Percentiles rank a stretch among this genome's conserved stretches.
These are phyloP conservation scores for Pachypanchax playfairii DNA, from an alignment of 2,113 vertebrate genomes.

Conservation along the genomic window DNA sequence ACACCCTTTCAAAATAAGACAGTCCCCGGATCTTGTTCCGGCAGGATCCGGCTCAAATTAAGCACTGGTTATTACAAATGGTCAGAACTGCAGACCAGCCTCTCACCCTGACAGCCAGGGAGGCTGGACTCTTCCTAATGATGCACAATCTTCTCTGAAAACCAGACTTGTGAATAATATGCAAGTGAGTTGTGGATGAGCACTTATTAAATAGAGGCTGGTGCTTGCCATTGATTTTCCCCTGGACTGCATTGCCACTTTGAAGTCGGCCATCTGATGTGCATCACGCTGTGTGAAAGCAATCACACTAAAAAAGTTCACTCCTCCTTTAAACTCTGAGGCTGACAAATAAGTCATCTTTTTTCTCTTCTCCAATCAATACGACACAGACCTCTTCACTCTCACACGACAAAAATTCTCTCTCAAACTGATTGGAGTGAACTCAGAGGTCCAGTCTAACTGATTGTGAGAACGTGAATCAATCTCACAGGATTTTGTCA, in stretches of 20 bases:
- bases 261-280: constrained; percentile 53
- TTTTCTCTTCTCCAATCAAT: constrained; percentile 72
- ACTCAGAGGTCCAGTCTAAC: constrained; percentile 46
- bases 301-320: constrained; percentile 70
- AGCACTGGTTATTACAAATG: too few relatives aligned
- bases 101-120: neutral
- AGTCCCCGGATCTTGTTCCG: too few relatives aligned
- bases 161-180: constrained; percentile 16
- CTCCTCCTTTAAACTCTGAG: constrained; percentile 60
- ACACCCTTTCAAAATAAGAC: too few relatives aligned
- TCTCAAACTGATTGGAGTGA: constrained; percentile 76
- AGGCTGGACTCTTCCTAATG: neutral
- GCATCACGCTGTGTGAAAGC: constrained; percentile 53
- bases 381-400: constrained; percentile 55
- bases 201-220: constrained; percentile 39
- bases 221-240: constrained; percentile 68
- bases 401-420: constrained; percentile 35
- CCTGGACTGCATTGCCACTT: constrained; percentile 50
- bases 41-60: too few relatives aligned
- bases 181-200: constrained; percentile 37
- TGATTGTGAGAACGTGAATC: constrained; percentile 60
- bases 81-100: neutral
- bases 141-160: neutral
- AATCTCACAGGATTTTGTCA: constrained; percentile 33
- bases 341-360: constrained; percentile 72